Base-by-base conservation (phyloP, 2,888 invertebrate genomes). In the Erebia epiphron region DNA sequence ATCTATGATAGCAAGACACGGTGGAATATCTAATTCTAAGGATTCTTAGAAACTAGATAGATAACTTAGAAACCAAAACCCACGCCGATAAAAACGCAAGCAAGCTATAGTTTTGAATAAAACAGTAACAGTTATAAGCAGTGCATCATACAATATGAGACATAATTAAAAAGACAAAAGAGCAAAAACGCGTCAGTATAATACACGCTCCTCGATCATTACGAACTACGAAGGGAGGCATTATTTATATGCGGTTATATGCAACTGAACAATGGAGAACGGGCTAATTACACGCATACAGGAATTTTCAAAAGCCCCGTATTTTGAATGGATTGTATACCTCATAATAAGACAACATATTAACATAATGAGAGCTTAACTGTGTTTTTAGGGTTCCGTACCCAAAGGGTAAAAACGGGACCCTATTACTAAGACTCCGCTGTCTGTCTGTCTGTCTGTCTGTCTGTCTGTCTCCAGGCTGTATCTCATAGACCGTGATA, bases 201-300 rank as follows among this genome's bases (percentile, higher is more conserved):
- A 18, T 26, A 57, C 21, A 13, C 21, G 21, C 26, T 26, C 21
- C 14, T 26, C 56, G 56, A 57, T 57, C 5, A 11, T 21, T 21
- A 26, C 56, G 56, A 3, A 11, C 13, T 21, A 26, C 56, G 56
- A 57, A 57, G 26, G 56, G 56, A 57, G 26, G 56, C 56, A 57
- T 21, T 13, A 26, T 26, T 57, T 13, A 57, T 57, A 57, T 26
- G 18, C 21, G 26, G 13, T 57, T 13, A 57, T 57, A 57, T 26
- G 18, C 21, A 26, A 26, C 56, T 18, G 18, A 21, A 57, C 56
- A 57, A 57, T 57, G 56, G 21, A 7, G 56, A 57, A 14, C 56
- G 56, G 13, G 13, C 56, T 21, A 21, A 56, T 56, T 26, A 21
- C 11, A 13, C 3, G 10, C 11, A 21, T 26, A 21, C 21, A 21